These are phyloP conservation scores for Narcine bancroftii DNA, from an alignment of 2,113 vertebrate genomes.

Conservation along the genomic window DNA sequence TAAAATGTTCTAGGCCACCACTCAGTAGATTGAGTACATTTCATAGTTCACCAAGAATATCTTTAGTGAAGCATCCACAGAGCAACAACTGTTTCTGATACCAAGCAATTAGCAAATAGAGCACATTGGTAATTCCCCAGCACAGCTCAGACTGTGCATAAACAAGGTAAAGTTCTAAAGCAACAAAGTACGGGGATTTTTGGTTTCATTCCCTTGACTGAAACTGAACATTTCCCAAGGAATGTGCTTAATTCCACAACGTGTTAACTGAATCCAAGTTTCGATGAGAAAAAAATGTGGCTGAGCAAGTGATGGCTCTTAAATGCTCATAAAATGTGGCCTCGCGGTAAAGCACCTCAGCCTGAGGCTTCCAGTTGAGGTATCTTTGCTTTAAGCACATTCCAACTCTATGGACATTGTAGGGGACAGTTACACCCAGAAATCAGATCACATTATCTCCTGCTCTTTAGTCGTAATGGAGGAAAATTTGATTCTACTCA, in stretches of 20 bases:
- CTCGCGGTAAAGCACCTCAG: neutral
- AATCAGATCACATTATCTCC: too few species aligned
- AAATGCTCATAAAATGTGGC: neutral
- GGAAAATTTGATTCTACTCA: too few species aligned
- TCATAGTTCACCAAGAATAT: too few species aligned
- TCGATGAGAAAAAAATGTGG: neutral
- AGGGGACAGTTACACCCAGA: too few species aligned
- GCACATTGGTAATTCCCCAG: constrained; percentile 53
- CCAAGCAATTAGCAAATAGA: constrained; percentile 57
- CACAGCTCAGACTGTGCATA: neutral
- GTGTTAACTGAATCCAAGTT: neutral
- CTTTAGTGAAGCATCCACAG: too few species aligned
- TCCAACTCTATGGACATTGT: neutral
- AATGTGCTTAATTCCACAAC: neutral
- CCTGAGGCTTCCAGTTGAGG: neutral
- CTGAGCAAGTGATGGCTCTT: neutral
- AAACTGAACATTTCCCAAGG: neutral
- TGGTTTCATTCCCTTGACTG: neutral
- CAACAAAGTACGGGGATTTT: neutral
- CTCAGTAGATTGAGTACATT: too few species aligned
- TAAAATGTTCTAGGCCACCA: too few species aligned
- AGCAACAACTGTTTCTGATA: constrained; percentile 44
- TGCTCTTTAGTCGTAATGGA: too few species aligned
- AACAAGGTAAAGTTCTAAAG: neutral
- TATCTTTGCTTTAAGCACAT: neutral